A percentile compares a stretch with the other conserved stretches of the same genome.
Evolutionary conservation across 2,113 vertebrate species (phyloP).

Genomic region (Garra rufa): DNA sequence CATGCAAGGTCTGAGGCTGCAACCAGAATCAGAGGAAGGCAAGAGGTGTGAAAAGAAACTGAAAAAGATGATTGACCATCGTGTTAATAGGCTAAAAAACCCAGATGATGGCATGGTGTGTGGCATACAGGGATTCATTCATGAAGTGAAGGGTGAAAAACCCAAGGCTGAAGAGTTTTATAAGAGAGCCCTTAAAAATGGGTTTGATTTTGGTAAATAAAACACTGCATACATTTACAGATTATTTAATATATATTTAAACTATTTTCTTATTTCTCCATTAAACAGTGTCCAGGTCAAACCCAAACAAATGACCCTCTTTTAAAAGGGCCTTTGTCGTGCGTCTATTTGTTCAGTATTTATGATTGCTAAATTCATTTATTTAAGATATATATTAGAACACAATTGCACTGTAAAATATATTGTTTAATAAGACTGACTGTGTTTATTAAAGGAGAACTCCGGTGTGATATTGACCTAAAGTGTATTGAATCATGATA

Average conservation of each 20-base stretch:
- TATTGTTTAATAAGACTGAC: too few species aligned
- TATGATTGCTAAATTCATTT: not conserved
- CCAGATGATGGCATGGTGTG: constrained; percentile 27
- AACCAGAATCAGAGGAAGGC: not conserved
- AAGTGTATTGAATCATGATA: too few species aligned
- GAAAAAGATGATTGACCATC: not conserved
- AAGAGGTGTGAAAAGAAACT: not conserved
- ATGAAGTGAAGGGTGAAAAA: constrained; percentile 48
- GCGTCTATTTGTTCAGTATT: too few species aligned
- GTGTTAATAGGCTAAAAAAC: not conserved
- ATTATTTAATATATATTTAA: too few species aligned
- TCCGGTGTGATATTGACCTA: too few species aligned
- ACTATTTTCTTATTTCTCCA: too few species aligned
- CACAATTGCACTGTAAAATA: too few species aligned
- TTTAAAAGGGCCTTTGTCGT: too few species aligned
- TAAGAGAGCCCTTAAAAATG: constrained; percentile 47
- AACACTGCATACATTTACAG: too few species aligned
- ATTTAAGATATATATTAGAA: not conserved
- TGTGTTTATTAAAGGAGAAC: too few species aligned
- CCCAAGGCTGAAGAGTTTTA: constrained; percentile 45
- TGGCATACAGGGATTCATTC: constrained; percentile 51
- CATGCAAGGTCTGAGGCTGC: constrained; percentile 38
- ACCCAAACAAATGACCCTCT: too few species aligned
- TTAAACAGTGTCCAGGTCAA: too few species aligned
- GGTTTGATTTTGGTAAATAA: not conserved